Evolutionary conservation across 2,888 invertebrate genomes (phyloP), one percentile per base, ranked within the genome.

Genomic region (Ligdia adustata): DNA sequence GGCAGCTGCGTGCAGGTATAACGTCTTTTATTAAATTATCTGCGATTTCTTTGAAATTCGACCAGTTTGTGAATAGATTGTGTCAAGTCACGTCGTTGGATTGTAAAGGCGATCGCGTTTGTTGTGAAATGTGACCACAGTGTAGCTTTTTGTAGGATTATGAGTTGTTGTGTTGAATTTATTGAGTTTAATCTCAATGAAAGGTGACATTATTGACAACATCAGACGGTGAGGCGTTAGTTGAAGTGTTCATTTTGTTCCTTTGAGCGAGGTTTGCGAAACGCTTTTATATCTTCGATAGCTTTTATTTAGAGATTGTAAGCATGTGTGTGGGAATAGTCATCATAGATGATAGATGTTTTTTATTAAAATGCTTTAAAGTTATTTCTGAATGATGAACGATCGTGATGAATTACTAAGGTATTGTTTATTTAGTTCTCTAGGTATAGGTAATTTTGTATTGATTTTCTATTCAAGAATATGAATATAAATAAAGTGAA

Each of bases 91-190:
- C 60, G 35, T 39, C 7, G 31, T 12, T 20, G 38, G 33, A 39
- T 53, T 52, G 53, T 40, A 46, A 55, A 50, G 39, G 33, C 41
- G 57, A 61, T 15, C 39, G 28, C 50, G 44, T 57, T 66, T 72
- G 72, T 72, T 74, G 62, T 73, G 59, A 69, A 62, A 66, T 73
- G 38, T 50, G 57, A 64, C 42, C 39, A 72, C 64, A 67, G 60
- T 66, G 59, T 32, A 45, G 20, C 40, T 53, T 58, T 63, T 65
- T 57, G 62, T 51, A 34, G 22, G 26, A 32, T 47, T 54, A 45
- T 57, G 28, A 51, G 33, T 45, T 56, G 54, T 57, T 28, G 32
- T 47, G 41, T 24, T 14, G 50, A 39, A 49, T 42, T 38, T 33
- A n/a, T 24, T 47, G 41, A 42, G 38, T 34, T 32, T 22, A 18